A percentile compares a stretch with the other conserved stretches of the same genome.
Evolutionary conservation across 2,797 vertebrate genomes (phyloP).

Genomic region (Pseudocheirus occidentalis): DNA sequence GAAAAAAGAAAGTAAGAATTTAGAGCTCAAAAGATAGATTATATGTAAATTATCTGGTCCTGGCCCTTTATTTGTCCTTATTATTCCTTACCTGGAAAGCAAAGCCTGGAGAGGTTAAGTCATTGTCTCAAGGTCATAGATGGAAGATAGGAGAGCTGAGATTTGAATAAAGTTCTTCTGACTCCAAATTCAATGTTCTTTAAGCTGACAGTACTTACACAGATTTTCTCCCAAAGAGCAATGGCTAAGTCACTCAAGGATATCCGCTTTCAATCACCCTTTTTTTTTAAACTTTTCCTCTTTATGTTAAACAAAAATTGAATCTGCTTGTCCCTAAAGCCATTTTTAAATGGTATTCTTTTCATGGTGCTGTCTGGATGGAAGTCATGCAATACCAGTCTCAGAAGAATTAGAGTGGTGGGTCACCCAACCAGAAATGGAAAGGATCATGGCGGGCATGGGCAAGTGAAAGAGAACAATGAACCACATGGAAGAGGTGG

Average conservation of each 20-base stretch:
- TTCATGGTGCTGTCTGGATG: background rate
- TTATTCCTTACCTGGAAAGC: too few species aligned
- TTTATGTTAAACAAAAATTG: background rate
- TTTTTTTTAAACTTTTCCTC: background rate
- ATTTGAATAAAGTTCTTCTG: background rate
- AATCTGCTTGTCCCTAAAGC: background rate
- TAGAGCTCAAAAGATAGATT: background rate
- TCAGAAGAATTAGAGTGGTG: background rate
- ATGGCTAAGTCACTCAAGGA: background rate
- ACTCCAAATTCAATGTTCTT: background rate
- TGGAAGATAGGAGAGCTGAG: background rate
- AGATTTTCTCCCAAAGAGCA: background rate
- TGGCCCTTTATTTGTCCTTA: background rate
- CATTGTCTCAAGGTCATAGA: background rate
- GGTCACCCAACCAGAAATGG: background rate
- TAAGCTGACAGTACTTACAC: background rate
- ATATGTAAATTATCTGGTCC: background rate
- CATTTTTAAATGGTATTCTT: background rate
- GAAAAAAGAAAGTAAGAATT: background rate
- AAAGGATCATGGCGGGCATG: background rate
- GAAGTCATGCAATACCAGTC: background rate
- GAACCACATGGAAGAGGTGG: background rate
- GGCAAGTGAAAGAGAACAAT: background rate
- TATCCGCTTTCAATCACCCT: background rate
- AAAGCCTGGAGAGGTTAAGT: background rate